A percentile compares a stretch with the other conserved stretches of the same genome.
Evolutionary conservation across 2,797 vertebrate genomes (phyloP).

Genomic region (Kryptopterus vitreolus): DNA sequence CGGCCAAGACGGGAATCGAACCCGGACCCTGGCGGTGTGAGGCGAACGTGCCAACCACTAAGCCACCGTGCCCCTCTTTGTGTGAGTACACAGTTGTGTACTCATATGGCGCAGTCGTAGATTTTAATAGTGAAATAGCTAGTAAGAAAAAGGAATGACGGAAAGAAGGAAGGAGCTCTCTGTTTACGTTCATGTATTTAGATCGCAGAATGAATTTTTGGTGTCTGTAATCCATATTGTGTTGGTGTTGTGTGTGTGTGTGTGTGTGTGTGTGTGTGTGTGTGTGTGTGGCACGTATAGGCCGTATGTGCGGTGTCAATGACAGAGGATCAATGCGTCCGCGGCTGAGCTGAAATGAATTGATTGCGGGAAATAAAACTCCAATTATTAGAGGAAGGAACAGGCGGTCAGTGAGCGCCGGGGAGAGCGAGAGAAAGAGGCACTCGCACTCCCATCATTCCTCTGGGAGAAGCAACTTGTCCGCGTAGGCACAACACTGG

Average conservation of each 20-base stretch:
- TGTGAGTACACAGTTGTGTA: neutral
- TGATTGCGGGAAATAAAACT: slow-evolving; percentile 82
- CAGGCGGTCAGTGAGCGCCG: slow-evolving; percentile 38
- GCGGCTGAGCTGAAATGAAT: slow-evolving; percentile 72
- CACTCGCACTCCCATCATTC: slow-evolving; percentile 70
- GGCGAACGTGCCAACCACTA: too few species aligned
- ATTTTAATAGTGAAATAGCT: neutral
- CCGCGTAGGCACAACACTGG: slow-evolving; percentile 44
- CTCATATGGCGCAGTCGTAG: neutral
- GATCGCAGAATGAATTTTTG: slow-evolving; percentile 5
- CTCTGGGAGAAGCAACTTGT: slow-evolving; percentile 52
- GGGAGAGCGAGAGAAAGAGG: slow-evolving; percentile 49
- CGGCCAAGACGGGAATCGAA: too few species aligned
- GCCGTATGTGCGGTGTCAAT: slow-evolving; percentile 45
- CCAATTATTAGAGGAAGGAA: slow-evolving; percentile 80
- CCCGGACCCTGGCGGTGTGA: too few species aligned
- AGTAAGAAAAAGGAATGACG: neutral
- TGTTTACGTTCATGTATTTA: neutral
- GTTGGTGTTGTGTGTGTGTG: slow-evolving; percentile 19
- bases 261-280: too few species aligned
- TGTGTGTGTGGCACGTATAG: neutral
- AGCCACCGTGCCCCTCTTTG: too few species aligned
- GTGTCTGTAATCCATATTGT: slow-evolving; percentile 27
- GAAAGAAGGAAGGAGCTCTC: neutral
- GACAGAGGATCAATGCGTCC: slow-evolving; percentile 76